Conservation (phyloP, 2,797 vertebrate species). For the Bucorvus abyssinicus region DNA sequence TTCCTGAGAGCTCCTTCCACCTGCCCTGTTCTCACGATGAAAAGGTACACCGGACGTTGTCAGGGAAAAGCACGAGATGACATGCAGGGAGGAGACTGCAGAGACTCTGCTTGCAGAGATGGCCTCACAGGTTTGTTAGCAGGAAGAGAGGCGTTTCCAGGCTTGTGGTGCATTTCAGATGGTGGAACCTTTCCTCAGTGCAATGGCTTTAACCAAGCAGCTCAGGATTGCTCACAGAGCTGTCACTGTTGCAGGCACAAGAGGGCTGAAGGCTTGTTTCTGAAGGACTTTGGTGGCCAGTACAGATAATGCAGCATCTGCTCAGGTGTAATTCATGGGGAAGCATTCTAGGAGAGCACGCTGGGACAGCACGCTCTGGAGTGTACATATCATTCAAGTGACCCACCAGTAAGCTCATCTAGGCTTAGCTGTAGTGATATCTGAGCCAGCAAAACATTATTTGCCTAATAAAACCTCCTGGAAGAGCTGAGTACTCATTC, state of each 20-base stretch:
- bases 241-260: background rate
- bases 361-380: background rate
- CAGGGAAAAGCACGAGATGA: background rate
- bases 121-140: fast-evolving
- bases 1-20: background rate
- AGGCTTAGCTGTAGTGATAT: background rate
- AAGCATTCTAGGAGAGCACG: background rate
- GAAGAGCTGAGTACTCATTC: background rate
- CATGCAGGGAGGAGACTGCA: background rate
- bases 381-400: fast-evolving
- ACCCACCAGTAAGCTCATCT: background rate
- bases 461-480: background rate
- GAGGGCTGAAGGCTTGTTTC: background rate
- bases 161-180: fast-evolving
- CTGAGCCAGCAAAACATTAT: background rate
- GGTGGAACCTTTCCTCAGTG: background rate
- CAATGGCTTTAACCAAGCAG: background rate
- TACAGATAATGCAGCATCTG: background rate
- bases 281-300: background rate
- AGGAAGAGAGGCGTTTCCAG: background rate
- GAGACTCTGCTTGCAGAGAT: background rate
- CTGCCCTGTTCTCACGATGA: background rate
- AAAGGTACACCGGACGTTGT: background rate
- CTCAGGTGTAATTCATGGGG: background rate
- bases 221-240: background rate